These are phyloP conservation scores for Trissolcus japonicus DNA, from an alignment of 2,888 invertebrate species.

Conservation along the genomic window DNA sequence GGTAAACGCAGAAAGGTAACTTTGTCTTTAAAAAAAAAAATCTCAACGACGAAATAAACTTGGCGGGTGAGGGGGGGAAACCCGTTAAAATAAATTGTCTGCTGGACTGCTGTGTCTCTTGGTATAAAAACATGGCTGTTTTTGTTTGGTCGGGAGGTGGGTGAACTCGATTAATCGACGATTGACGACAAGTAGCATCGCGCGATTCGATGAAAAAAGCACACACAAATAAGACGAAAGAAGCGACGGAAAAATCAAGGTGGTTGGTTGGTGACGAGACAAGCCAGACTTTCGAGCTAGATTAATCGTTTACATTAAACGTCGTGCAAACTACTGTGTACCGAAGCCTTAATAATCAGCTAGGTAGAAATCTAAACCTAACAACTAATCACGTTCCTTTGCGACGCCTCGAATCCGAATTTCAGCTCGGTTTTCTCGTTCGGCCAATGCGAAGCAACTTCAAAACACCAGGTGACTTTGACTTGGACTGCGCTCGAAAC, in stretches of 20 bases:
- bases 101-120: constrained; percentile 4
- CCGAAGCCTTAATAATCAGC: constrained; percentile 64
- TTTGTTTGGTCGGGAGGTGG: constrained; percentile 8
- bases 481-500: constrained; percentile 21
- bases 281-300: constrained; percentile 61
- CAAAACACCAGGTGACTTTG: constrained; percentile 20
- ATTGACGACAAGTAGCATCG: constrained; percentile 30
- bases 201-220: constrained; percentile 33
- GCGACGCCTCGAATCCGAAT: constrained; percentile 27
- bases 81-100: constrained; percentile 34
- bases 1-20: neutral
- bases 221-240: constrained; percentile 26
- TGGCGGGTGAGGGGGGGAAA: constrained; percentile 7
- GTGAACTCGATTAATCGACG: constrained; percentile 37
- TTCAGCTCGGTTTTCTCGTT: constrained; percentile 37
- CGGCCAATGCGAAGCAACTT: constrained; percentile 35
- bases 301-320: constrained; percentile 63
- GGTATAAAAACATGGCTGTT: constrained; percentile 10
- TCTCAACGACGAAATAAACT: constrained; percentile 40
- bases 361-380: constrained; percentile 70
- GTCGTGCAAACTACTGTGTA: constrained; percentile 69
- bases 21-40: constrained; percentile 12
- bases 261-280: constrained; percentile 36
- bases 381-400: constrained; percentile 62
- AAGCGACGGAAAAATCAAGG: constrained; percentile 37